Conservation (phyloP, 2,797 vertebrate species). For the Varecia variegata region DNA sequence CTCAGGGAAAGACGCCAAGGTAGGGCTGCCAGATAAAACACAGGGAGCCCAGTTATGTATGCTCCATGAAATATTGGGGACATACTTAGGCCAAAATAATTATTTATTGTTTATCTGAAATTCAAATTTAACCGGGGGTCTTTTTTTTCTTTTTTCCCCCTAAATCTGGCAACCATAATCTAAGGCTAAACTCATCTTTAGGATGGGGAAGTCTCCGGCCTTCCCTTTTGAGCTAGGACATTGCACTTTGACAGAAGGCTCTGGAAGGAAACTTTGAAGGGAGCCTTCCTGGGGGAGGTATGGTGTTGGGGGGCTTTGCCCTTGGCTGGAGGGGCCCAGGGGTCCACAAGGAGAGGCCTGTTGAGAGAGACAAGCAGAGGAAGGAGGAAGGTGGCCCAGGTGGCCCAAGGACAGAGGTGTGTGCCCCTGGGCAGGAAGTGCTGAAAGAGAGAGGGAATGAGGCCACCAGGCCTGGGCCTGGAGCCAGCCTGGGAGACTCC, state of each 20-base stretch:
- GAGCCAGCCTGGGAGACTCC: neutral
- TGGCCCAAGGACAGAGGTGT: slow-evolving; percentile 2
- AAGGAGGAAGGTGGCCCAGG: neutral
- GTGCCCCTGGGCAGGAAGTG: neutral
- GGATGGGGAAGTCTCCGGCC: neutral
- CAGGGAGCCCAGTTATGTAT: neutral
- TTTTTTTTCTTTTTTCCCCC: no score
- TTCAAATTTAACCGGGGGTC: neutral
- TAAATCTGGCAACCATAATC: neutral
- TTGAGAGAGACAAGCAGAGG: neutral
- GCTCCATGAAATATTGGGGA: neutral
- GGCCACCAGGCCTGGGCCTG: neutral
- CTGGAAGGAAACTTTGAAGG: neutral
- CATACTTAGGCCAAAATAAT: neutral
- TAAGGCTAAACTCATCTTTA: neutral
- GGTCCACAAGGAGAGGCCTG: neutral
- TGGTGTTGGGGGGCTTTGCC: neutral
- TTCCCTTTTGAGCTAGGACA: neutral
- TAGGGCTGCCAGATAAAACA: neutral
- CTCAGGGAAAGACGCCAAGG: neutral
- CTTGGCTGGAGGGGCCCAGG: neutral
- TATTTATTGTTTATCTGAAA: neutral
- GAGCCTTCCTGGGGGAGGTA: neutral
- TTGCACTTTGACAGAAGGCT: neutral
- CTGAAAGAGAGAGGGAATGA: neutral